Percentiles rank a stretch among this genome's conserved stretches.
Evolutionary conservation across 2,113 vertebrate genomes (phyloP).

Genomic region (Macrotis lagotis): DNA sequence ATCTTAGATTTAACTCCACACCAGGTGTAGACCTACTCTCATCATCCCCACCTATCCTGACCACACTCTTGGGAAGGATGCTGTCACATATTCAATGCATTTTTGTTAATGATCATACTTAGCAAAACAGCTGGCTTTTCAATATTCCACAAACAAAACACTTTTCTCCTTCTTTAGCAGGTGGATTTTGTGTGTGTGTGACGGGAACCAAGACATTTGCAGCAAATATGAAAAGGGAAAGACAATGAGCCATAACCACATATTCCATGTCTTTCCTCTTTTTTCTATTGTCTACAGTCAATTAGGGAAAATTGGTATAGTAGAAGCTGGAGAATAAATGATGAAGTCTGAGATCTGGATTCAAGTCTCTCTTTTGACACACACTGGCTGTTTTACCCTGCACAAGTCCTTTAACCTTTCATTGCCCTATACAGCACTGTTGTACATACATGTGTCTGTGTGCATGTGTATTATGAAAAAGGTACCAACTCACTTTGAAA

Average conservation of each 20-base stretch:
- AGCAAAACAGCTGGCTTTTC: conserved; percentile 35
- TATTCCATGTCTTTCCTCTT: conserved; percentile 3
- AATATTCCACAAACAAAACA: not conserved
- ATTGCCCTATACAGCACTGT: not conserved
- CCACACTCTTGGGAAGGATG: not conserved
- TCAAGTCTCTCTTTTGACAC: not conserved
- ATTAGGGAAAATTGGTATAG: conserved; percentile 9
- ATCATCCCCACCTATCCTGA: not conserved
- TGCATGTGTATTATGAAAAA: too few relatives aligned
- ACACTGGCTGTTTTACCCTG: not conserved
- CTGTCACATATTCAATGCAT: conserved; percentile 13
- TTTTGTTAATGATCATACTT: conserved; percentile 50
- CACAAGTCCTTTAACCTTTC: not conserved
- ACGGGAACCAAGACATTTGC: not conserved
- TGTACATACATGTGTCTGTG: too few relatives aligned
- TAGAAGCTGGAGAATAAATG: not conserved
- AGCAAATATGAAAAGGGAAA: not conserved
- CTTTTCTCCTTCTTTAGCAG: not conserved
- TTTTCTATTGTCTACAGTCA: conserved; percentile 32
- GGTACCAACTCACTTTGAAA: not conserved
- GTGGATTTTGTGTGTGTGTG: not conserved
- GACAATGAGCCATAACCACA: conserved; percentile 12
- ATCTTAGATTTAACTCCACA: not conserved
- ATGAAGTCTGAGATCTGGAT: not conserved
- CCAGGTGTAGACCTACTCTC: not conserved